phyloP scores from a whole-genome alignment of 2,888 invertebrate species.

The Brachycybe producta region DNA sequence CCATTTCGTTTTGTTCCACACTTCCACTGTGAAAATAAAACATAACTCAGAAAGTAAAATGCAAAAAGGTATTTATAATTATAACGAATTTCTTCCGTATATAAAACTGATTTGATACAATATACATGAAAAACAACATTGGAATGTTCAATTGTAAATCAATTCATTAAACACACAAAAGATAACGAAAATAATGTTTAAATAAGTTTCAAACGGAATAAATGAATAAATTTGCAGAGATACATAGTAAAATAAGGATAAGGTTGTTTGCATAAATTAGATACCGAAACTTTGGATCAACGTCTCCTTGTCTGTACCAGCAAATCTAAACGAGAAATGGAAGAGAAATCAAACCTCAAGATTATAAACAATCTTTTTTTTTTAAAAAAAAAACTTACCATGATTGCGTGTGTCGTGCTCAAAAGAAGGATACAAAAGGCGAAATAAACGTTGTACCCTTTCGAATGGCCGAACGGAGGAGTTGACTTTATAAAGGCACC shows the following conservation, averaged over 20 bases:
- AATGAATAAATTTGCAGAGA: constrained; percentile 34
- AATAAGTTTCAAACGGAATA: too few relatives aligned
- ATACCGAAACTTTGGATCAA: constrained; percentile 36
- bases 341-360: constrained; percentile 8
- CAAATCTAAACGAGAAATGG: constrained; percentile 30
- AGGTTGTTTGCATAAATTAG: constrained; percentile 37
- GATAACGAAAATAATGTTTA: too few relatives aligned
- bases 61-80: too few relatives aligned
- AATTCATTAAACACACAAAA: too few relatives aligned
- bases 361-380: constrained; percentile 5
- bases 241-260: constrained; percentile 33
- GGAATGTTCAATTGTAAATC: too few relatives aligned
- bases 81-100: too few relatives aligned
- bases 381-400: constrained; percentile 29
- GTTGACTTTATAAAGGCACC: constrained; percentile 10
- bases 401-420: constrained; percentile 31
- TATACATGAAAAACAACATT: too few relatives aligned
- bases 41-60: too few relatives aligned
- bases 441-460: constrained; percentile 33
- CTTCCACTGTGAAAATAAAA: too few relatives aligned
- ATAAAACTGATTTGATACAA: too few relatives aligned
- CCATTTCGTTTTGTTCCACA: too few relatives aligned
- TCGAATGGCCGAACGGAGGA: background rate
- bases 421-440: constrained; percentile 33
- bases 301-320: constrained; percentile 37